Base-by-base conservation (phyloP, 2,113 vertebrate genomes). In the Ondatra zibethicus region DNA sequence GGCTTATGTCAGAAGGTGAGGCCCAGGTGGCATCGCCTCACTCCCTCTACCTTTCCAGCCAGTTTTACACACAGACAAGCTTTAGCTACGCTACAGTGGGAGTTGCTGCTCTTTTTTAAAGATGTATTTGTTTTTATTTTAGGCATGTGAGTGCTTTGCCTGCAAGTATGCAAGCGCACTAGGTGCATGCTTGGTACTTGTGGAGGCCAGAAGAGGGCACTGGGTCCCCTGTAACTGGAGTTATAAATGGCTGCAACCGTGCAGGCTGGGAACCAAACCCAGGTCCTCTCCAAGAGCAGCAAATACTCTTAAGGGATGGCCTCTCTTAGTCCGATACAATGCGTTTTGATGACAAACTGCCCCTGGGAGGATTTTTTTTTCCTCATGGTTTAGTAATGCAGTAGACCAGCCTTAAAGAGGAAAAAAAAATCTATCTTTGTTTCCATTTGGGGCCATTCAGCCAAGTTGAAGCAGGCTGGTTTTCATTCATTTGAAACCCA, bases 401-500 rank as follows among this genome's bases (percentile, higher is more conserved):
- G 47, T 31, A 87, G 61, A 68, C 92, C 7, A 9, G 31, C 65
- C 0, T 88, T 72, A 25, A 47, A 63, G 8, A 81, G 65, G 27
- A 89, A 81, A 68, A 9, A 82, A 29, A 93, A 12, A 65, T 86
- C 73, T 85, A 14, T 88, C 82, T 94, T 93, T 47, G 25, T 82
- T 85, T 75, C 70, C 80, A 45, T 88, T 88, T 89, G 36, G 10
- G 39, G 50, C 39, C 70, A 33, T 65, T 87, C 82, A 52, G 68
- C 39, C 86, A 75, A 55, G 29, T 10, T 80, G 73, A 85, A 90
- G 47, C 70, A 87, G 45, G 75, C 47, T 21, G 36, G 47, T 75
- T 95, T 91, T 68, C 73, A 95, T 85, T 87, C 77, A 70, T 96
- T 42, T 92, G 58, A 92, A 92, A 73, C n/a, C 90, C 66, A 96